Base-by-base conservation (phyloP, 2,888 invertebrate genomes). In the Heliconius cydno region DNA sequence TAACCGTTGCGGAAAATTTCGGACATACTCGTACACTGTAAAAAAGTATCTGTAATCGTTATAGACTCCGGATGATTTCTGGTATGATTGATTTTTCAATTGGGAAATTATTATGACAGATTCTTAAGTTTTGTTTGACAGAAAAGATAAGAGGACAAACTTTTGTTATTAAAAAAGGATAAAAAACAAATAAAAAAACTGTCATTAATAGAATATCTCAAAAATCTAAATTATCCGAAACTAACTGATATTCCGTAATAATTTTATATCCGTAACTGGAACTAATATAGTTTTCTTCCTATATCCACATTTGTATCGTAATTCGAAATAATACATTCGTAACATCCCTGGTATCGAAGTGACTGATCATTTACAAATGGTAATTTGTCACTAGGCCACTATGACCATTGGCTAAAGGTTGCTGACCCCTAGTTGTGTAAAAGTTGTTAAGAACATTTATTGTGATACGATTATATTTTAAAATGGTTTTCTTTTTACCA, bases 361-460 rank as follows among this genome's bases (percentile, higher is more conserved):
- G 60, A 60, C 60, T 22, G 57, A 57, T 57, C 57, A 57, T 9
- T 57, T 2, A 57, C 9, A 57, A 22, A 1, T 60, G 60, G 60
- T 60, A 9, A 10, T 10, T 60, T 9, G n/a, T 9, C 60, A 68
- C 70, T 25, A 41, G 15, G 41, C 15, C 70, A 25, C 25, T 15
- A 19, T 19, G 41, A 15, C 15, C 70, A 41, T 13, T 41, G 70
- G n/a, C 70, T n/a, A n/a, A 38, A 38, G 68, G 38, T 38, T 41
- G 70, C 1, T 70, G 70, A 70, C 70, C 70, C 15, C 41, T 41
- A 41, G 70, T 41, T 68, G 68, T 28, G 28, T 30, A 57, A 22
- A 34, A n/a, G 57, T 52, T 6, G 73, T n/a, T 38, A 65, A 28
- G 46, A 7, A 75, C 41, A 28, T 25, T 65, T 63, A 28, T 75